These are phyloP conservation scores for Mythimna impura DNA, from an alignment of 2,888 invertebrate species.

Conservation along the genomic window DNA sequence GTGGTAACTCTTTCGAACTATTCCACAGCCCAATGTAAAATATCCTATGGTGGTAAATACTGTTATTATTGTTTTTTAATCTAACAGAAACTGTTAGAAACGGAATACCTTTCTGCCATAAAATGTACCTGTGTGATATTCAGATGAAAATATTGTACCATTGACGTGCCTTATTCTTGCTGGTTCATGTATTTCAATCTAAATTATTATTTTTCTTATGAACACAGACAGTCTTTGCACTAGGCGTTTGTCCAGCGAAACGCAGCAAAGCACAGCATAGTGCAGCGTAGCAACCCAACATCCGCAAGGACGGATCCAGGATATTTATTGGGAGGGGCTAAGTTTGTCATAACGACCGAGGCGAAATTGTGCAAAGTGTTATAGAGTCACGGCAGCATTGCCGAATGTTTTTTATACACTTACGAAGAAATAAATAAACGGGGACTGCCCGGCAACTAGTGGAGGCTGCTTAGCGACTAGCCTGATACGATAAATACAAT, in stretches of 20 bases:
- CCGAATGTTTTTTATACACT: no score
- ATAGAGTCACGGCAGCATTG: no score
- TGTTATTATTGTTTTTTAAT: conserved; percentile 34
- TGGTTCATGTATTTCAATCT: not conserved
- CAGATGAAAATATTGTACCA: conserved; percentile 40
- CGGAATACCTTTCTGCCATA: conserved; percentile 44
- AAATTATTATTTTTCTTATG: not conserved
- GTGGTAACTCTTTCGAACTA: no score
- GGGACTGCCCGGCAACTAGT: no score
- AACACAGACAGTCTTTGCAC: not conserved
- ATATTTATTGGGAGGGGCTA: no score
- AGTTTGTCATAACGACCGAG: no score
- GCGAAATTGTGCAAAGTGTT: no score
- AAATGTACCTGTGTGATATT: conserved; percentile 28
- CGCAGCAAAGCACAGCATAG: not conserved
- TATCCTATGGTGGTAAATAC: conserved; percentile 33
- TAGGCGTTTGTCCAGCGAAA: not conserved
- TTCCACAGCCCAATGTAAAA: not conserved
- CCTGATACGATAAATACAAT: no score
- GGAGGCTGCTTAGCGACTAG: no score
- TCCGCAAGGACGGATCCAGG: not conserved
- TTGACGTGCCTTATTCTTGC: conserved; percentile 25
- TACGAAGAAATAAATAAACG: no score
- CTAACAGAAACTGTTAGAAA: conserved; percentile 4
- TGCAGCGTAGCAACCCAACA: not conserved